These are phyloP conservation scores for Proales similis DNA, from an alignment of 1,140 invertebrate genomes.

Conservation along the genomic window DNA sequence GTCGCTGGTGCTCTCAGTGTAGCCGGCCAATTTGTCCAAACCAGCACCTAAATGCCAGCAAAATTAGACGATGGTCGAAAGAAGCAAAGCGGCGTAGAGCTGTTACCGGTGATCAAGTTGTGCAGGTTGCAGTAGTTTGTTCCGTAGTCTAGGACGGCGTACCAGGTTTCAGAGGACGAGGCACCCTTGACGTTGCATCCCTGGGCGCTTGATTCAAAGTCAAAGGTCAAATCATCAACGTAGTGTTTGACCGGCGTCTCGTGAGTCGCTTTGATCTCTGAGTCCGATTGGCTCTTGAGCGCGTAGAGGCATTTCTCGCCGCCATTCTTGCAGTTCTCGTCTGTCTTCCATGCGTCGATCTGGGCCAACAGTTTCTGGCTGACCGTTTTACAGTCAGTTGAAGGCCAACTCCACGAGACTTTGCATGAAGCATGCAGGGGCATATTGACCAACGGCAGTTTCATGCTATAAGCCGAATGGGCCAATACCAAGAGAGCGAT, in stretches of 20 bases:
- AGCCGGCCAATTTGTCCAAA: conserved; percentile 47
- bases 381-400: conserved; percentile 34
- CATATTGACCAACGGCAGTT: too few relatives aligned
- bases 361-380: conserved; percentile 41
- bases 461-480: too few relatives aligned
- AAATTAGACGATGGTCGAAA: not conserved
- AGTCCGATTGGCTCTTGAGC: conserved; percentile 40
- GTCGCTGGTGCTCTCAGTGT: conserved; percentile 51
- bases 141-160: conserved; percentile 54
- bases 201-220: conserved; percentile 42
- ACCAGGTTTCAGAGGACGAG: conserved; percentile 53
- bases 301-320: conserved; percentile 53
- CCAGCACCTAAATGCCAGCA: conserved; percentile 44
- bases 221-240: conserved; percentile 52
- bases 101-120: conserved; percentile 52
- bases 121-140: conserved; percentile 58
- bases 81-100: not conserved
- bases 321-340: conserved; percentile 42
- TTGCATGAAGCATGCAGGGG: conserved; percentile 39
- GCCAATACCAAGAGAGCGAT: too few relatives aligned
- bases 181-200: conserved; percentile 50
- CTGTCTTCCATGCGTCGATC: conserved; percentile 44
- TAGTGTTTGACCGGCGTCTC: conserved; percentile 50
- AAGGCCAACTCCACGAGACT: conserved; percentile 25
- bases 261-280: conserved; percentile 48